phyloP scores from a whole-genome alignment of 2,797 vertebrate genomes.

The Semotilus atromaculatus region DNA sequence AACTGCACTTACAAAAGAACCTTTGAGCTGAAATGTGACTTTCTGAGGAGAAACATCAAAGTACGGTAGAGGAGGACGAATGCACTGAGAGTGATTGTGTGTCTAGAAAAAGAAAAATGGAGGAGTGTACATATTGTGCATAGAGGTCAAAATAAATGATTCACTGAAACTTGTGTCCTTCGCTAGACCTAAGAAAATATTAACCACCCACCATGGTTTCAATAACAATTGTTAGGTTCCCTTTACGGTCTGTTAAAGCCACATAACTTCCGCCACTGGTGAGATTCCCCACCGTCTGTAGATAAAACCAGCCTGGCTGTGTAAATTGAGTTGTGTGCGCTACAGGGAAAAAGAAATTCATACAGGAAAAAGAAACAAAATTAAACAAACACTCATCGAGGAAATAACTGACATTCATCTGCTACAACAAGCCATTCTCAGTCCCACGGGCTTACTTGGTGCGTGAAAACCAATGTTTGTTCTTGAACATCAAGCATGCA shows the following conservation, averaged over 20 bases:
- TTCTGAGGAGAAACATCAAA: conserved; percentile 84
- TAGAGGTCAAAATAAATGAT: background rate
- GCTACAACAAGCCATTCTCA: background rate
- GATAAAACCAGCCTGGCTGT: conserved; percentile 92
- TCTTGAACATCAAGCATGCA: background rate
- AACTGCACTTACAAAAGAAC: conserved; percentile 89
- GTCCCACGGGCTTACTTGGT: background rate
- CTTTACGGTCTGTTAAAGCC: conserved; percentile 88
- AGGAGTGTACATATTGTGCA: background rate
- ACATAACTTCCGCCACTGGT: conserved; percentile 90
- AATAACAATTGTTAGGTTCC: conserved; percentile 91
- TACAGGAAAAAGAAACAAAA: background rate
- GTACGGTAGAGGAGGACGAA: conserved; percentile 84
- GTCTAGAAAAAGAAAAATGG: conserved; percentile 74
- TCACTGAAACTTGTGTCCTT: conserved; percentile 4
- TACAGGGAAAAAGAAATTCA: conserved; percentile 57
- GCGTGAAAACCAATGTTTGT: background rate
- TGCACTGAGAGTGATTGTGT: conserved; percentile 85
- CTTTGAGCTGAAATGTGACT: conserved; percentile 87
- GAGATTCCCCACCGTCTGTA: conserved; percentile 89
- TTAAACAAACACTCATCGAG: too few relatives aligned
- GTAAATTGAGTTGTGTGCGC: conserved; percentile 95
- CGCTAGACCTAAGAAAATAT: background rate
- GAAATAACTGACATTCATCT: background rate
- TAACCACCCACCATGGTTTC: conserved; percentile 90